Base-by-base conservation (phyloP, 2,888 invertebrate species). In the Aleiodes alternator region DNA sequence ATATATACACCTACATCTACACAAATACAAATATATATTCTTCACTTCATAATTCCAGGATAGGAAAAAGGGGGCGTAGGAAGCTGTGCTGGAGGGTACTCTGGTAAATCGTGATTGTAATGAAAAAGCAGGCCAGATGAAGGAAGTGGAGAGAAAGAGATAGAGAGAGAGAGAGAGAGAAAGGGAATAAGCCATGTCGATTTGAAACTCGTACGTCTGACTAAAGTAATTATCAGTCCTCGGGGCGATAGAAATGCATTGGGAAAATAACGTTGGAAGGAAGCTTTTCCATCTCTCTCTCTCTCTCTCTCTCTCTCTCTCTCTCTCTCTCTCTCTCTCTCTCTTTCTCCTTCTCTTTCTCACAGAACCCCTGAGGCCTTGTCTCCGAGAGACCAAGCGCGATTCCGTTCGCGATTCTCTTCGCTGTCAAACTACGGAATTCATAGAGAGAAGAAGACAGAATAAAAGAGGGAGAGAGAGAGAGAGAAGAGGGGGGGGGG, bases 151-250 rank as follows among this genome's bases (percentile, higher is more conserved):
- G 23, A 43, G 3, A 43, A 9, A 43, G 43, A 9, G 9, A 43
- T 4, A 43, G 43, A 43, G 43, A 43, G 9, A 43, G 64, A 16
- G 43, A 43, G 9, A 43, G 64, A 16, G 50, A 16, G 23, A 23
- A 23, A 53, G 72, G 72, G 72, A 71, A 70, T 14, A 38, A 73
- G 72, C 72, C 57, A 70, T 66, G 76, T 77, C 64, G 77, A 76
- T 77, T 79, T 77, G 71, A 68, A 53, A 16, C 53, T 16, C n/a
- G 8, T 61, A 38, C 8, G 12, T 34, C 11, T 74, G 79, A 78
- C 79, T 79, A 85, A 83, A 82, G 82, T 83, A 82, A 85, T 85
- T 84, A 84, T 84, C 81, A 79, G 77, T 79, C 78, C 80, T 81
- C 82, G 79, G 78, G 59, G 53, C 16, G 51, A 29, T 50, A 48